These are phyloP conservation scores for Pangasianodon gigas DNA, from an alignment of 2,113 vertebrate genomes.

Conservation along the genomic window DNA sequence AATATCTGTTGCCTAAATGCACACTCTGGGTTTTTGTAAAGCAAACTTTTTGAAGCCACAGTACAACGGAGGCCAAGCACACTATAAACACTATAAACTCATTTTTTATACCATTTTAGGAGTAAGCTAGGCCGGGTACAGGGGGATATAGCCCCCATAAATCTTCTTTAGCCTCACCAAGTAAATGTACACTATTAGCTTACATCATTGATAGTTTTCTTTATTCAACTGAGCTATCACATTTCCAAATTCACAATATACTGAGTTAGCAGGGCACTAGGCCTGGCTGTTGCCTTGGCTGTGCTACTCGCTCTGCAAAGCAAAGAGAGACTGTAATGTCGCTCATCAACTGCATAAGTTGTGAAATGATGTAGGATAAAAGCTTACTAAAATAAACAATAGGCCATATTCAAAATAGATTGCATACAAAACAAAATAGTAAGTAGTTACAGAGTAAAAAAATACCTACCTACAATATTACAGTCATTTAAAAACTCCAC, in stretches of 20 bases:
- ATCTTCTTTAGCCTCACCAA: too few relatives aligned
- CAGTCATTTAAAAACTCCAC: background rate
- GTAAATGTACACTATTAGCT: background rate
- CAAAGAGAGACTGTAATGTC: background rate
- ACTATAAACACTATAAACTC: background rate
- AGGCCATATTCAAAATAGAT: background rate
- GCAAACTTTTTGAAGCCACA: background rate
- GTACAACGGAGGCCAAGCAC: background rate
- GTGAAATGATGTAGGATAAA: background rate
- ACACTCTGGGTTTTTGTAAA: background rate
- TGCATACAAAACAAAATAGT: background rate
- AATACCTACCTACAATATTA: background rate
- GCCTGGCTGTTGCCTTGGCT: background rate
- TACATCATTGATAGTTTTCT: background rate
- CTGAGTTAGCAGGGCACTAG: too few relatives aligned
- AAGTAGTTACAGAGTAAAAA: background rate
- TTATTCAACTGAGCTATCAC: background rate
- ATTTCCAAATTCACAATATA: background rate
- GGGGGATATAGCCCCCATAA: background rate
- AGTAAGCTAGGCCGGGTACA: background rate
- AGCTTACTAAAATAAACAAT: background rate
- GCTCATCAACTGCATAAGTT: background rate
- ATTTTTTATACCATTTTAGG: background rate
- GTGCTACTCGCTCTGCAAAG: background rate
- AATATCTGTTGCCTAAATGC: constrained; percentile 3